A percentile compares a stretch with the other conserved stretches of the same genome.
Evolutionary conservation across 92 coral and sea anemone genomes (phyloP).

Genomic region (Ricordea florida): DNA sequence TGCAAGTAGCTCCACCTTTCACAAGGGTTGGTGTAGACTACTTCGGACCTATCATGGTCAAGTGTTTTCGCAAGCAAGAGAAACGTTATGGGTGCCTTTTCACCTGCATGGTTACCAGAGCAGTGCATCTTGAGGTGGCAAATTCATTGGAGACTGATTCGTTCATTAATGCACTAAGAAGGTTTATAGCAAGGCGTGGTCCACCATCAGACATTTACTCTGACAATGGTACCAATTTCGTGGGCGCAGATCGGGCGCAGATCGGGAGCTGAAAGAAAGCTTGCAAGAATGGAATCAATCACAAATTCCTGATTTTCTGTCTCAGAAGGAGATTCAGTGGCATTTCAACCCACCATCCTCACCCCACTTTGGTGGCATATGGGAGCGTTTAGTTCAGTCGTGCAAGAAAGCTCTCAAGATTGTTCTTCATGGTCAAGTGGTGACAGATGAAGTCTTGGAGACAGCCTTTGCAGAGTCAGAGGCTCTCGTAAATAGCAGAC

Average conservation of each 20-base stretch:
- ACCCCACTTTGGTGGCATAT: constrained; percentile 26
- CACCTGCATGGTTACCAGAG: constrained; percentile 42
- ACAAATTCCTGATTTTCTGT: neutral
- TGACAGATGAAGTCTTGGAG: constrained; percentile 25
- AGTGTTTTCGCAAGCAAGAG: constrained; percentile 7
- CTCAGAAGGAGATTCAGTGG: constrained; percentile 24
- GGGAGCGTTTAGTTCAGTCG: constrained; percentile 32
- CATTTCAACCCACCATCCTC: constrained; percentile 19
- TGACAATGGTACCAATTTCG: constrained; percentile 25
- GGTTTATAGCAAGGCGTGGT: constrained; percentile 43
- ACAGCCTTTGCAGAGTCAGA: no score
- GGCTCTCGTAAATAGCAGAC: no score
- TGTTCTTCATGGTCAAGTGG: constrained; percentile 14
- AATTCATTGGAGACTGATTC: constrained; percentile 28
- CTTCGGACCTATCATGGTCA: constrained; percentile 46
- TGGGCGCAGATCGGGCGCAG: constrained; percentile 36
- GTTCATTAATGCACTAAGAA: constrained; percentile 27
- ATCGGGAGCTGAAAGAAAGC: constrained; percentile 11
- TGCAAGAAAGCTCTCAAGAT: constrained; percentile 35
- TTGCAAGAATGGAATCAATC: constrained; percentile 18
- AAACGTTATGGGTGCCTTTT: constrained; percentile 47
- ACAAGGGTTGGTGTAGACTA: constrained; percentile 44
- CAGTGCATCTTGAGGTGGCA: constrained; percentile 40
- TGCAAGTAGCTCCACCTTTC: constrained; percentile 31
- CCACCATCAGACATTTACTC: constrained; percentile 16